Conservation (phyloP, 2,113 vertebrate genomes). For the Phainopepla nitens region DNA sequence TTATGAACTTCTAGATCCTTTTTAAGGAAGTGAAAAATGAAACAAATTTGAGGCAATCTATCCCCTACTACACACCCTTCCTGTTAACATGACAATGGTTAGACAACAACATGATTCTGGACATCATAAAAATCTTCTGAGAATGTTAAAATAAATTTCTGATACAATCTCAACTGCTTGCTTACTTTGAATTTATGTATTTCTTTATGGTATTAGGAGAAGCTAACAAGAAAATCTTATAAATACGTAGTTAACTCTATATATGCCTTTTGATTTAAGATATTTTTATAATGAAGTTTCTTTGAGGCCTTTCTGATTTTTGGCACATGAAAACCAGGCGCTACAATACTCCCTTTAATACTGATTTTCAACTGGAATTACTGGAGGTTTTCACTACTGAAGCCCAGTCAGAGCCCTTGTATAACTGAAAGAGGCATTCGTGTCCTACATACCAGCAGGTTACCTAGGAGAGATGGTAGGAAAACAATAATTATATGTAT, state of each 20-base stretch:
- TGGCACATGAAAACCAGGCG: neutral
- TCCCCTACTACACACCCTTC: neutral
- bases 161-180: neutral
- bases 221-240: neutral
- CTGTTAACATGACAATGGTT: neutral
- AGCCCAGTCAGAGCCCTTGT: neutral
- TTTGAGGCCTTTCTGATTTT: neutral
- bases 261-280: neutral
- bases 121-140: neutral
- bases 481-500: slow-evolving; percentile 1
- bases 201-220: neutral
- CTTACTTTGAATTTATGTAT: neutral
- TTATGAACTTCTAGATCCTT: neutral
- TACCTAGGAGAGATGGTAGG: slow-evolving; percentile 5
- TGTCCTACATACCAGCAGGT: neutral
- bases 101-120: neutral
- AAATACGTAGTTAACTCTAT: neutral
- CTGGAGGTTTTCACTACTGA: neutral
- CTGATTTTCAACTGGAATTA: neutral
- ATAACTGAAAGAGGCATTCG: neutral
- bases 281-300: neutral
- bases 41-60: neutral
- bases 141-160: neutral
- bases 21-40: neutral
- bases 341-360: neutral